A percentile compares a stretch with the other conserved stretches of the same genome.
Evolutionary conservation across 2,888 invertebrate genomes (phyloP).

Genomic region (Rhagonycha lutea): DNA sequence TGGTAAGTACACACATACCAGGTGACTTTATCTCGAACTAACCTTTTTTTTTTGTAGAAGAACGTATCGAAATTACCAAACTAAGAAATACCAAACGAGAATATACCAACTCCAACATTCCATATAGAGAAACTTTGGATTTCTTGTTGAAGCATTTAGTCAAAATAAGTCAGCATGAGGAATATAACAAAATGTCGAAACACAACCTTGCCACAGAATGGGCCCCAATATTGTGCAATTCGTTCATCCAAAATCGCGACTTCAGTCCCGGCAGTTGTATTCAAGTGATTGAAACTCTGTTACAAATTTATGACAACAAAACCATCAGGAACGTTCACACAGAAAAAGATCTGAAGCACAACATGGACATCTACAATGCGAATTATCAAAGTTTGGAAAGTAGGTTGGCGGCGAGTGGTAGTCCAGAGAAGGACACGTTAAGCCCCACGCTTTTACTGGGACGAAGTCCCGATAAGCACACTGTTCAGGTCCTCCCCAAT

Average conservation of each 20-base stretch:
- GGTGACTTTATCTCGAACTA: not conserved
- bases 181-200: slow-evolving; percentile 38
- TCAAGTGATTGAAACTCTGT: slow-evolving; percentile 20
- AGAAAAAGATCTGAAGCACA: slow-evolving; percentile 6
- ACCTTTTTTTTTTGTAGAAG: slow-evolving; percentile 3
- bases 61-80: slow-evolving; percentile 30
- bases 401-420: not conserved
- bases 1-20: slow-evolving; percentile 61
- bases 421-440: not conserved
- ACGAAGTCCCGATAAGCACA: slow-evolving; percentile 4
- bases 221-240: slow-evolving; percentile 33
- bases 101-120: slow-evolving; percentile 19
- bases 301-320: slow-evolving; percentile 22
- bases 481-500: not conserved
- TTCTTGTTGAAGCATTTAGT: slow-evolving; percentile 44
- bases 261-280: slow-evolving; percentile 9
- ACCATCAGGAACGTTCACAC: slow-evolving; percentile 1
- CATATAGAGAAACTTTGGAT: slow-evolving; percentile 44
- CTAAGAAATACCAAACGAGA: slow-evolving; percentile 37
- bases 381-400: slow-evolving; percentile 3
- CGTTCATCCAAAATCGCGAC: slow-evolving; percentile 14
- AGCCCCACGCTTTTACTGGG: not conserved
- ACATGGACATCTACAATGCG: slow-evolving; percentile 7
- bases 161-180: slow-evolving; percentile 39
- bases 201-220: slow-evolving; percentile 42